A percentile compares a stretch with the other conserved stretches of the same genome.
Evolutionary conservation across 2,113 vertebrate species (phyloP).

Genomic region (Mystacornis crossleyi): DNA sequence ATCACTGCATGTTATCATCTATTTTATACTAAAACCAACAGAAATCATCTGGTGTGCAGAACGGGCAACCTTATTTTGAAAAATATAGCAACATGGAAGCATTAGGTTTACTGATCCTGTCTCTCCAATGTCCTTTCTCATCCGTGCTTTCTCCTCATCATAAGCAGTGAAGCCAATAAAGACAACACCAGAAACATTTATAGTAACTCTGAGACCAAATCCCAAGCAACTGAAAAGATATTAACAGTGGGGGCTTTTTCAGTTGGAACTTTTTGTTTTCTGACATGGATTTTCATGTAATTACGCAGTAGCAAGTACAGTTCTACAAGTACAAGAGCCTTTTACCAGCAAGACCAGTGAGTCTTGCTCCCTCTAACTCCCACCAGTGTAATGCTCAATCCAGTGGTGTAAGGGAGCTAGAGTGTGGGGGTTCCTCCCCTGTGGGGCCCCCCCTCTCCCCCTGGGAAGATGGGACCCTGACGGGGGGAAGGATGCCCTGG

Average conservation of each 20-base stretch:
- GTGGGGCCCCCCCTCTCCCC: no score
- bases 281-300: neutral
- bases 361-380: neutral
- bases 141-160: neutral
- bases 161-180: neutral
- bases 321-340: neutral
- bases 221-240: neutral
- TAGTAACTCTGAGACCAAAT: neutral
- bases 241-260: neutral
- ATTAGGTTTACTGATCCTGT: neutral
- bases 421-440: no score
- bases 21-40: neutral
- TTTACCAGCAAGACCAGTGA: neutral
- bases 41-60: neutral
- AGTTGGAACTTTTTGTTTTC: neutral
- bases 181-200: neutral
- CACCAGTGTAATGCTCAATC: neutral
- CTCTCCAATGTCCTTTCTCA: neutral
- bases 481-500: no score
- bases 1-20: neutral
- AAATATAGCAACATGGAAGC: neutral
- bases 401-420: neutral
- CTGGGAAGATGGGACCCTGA: no score
- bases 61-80: neutral
- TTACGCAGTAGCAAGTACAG: neutral